Conservation (phyloP, 2,113 vertebrate genomes). For the Axis porcinus region DNA sequence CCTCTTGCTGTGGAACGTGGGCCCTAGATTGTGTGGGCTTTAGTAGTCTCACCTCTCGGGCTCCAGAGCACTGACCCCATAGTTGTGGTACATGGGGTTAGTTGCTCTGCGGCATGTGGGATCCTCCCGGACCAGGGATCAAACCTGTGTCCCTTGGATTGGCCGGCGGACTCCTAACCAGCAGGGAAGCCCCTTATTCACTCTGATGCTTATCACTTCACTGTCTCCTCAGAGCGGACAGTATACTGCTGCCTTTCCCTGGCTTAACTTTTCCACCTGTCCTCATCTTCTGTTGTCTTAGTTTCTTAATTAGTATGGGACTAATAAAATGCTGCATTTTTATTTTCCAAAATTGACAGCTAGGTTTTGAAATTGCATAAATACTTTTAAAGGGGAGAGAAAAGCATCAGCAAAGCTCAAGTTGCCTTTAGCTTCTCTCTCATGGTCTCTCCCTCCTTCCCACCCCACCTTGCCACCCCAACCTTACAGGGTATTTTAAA, state of each 20-base stretch:
- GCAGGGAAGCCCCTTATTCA: not conserved
- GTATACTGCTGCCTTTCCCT: not conserved
- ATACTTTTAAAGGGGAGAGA: not conserved
- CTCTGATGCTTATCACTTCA: not conserved
- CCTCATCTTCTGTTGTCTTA: not conserved
- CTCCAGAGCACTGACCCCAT: not conserved
- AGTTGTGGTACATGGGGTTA: not conserved
- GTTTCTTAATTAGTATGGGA: not conserved
- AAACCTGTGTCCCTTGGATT: not conserved
- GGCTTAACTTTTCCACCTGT: not conserved
- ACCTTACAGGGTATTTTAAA: not conserved
- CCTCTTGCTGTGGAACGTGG: not conserved
- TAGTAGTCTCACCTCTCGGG: not conserved
- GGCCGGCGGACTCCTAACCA: not conserved
- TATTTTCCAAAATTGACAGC: not conserved
- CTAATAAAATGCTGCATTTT: not conserved
- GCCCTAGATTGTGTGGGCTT: not conserved
- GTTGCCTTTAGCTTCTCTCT: not conserved
- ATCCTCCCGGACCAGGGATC: not conserved
- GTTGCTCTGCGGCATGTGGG: not conserved
- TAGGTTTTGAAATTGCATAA: not conserved
- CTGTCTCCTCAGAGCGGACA: not conserved
- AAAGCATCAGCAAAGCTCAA: not conserved
- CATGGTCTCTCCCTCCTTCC: not conserved
- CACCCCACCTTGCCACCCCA: not conserved